Evolutionary conservation across 2,797 vertebrate species (phyloP).

Genomic region (Gallirallus australis): DNA sequence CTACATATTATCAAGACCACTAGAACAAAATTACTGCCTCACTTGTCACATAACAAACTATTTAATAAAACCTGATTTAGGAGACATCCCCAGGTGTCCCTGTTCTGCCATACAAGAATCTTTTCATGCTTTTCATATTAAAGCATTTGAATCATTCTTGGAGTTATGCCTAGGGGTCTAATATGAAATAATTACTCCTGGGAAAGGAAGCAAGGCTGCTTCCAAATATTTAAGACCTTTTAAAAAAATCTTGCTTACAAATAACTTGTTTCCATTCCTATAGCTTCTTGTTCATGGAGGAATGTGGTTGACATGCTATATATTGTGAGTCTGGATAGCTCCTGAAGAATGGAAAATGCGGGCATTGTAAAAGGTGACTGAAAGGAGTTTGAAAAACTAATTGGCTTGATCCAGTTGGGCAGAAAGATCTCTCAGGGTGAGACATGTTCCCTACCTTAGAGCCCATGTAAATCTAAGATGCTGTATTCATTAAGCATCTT

Average conservation of each 20-base stretch:
- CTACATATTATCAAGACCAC: background rate
- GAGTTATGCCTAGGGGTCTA: background rate
- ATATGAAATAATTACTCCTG: constrained; percentile 14
- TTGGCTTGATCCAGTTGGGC: background rate
- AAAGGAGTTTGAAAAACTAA: background rate
- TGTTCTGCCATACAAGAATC: background rate
- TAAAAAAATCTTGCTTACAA: background rate
- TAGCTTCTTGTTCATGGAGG: background rate
- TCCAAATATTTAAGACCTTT: background rate
- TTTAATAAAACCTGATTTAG: constrained; percentile 30
- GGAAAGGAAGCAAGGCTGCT: background rate
- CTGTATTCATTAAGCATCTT: background rate
- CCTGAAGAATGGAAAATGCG: background rate
- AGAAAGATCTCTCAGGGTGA: background rate
- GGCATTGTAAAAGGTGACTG: background rate
- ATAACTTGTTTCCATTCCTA: background rate
- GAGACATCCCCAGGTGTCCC: background rate
- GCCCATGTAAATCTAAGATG: background rate
- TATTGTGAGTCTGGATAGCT: background rate
- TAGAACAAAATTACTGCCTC: background rate
- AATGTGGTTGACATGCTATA: background rate
- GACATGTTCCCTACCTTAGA: background rate
- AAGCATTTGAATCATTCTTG: constrained; percentile 10
- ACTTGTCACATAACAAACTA: background rate
- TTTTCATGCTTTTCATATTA: constrained; percentile 20